Conservation (phyloP, 2,888 invertebrate genomes). For the Sabellastarte sp. region DNA sequence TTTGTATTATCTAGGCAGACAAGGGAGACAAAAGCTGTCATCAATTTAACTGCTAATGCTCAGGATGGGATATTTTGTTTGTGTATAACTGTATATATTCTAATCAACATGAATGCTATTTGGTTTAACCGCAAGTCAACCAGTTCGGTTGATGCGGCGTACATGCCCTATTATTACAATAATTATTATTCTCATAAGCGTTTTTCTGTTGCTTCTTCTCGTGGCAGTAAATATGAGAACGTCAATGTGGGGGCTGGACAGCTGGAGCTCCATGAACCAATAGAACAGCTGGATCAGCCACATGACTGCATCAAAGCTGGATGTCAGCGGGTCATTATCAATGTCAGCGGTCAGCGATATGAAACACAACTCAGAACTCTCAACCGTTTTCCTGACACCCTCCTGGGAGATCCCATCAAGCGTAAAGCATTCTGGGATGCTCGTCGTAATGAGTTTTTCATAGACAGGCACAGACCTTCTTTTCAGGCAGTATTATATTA, state of each 20-base stretch:
- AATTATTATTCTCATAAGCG: neutral
- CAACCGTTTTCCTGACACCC: constrained; percentile 51
- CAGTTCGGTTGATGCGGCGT: neutral
- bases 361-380: constrained; percentile 56
- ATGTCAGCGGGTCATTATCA: constrained; percentile 45
- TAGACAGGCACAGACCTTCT: constrained; percentile 54
- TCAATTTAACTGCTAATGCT: too few species aligned
- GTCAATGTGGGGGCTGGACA: neutral
- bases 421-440: constrained; percentile 48
- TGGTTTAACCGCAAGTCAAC: neutral
- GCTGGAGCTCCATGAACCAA: neutral
- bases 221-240: constrained; percentile 12
- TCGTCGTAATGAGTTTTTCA: constrained; percentile 49
- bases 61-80: too few species aligned
- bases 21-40: too few species aligned
- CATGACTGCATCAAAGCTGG: constrained; percentile 41
- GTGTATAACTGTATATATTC: too few species aligned
- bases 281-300: constrained; percentile 14
- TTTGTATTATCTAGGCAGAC: too few species aligned
- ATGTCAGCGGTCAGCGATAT: constrained; percentile 51
- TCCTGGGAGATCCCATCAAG: constrained; percentile 49
- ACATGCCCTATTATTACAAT: neutral
- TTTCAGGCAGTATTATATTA: constrained; percentile 55
- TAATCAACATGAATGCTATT: neutral
- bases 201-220: constrained; percentile 7